Conservation (phyloP, 2,888 invertebrate species). For the Thereva nobilitata region DNA sequence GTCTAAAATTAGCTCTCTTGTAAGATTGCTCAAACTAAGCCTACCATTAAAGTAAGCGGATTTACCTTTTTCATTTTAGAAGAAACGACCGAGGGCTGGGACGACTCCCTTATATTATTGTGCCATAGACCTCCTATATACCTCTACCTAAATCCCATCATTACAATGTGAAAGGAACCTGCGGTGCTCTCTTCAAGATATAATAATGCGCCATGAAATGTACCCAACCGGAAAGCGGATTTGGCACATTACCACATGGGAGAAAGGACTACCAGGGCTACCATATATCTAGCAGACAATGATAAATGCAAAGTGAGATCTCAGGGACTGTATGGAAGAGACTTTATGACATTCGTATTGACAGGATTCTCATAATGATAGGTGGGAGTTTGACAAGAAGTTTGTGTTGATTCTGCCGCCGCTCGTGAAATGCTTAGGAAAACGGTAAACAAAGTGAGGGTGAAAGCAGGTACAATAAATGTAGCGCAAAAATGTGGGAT, state of each 20-base stretch:
- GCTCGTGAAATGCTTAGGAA: too few species aligned
- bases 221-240: constrained; percentile 26
- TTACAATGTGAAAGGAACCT: constrained; percentile 29
- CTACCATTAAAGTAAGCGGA: constrained; percentile 33
- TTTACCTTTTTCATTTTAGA: constrained; percentile 32
- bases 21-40: constrained; percentile 21
- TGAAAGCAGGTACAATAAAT: too few species aligned
- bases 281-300: constrained; percentile 2
- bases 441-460: too few species aligned
- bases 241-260: constrained; percentile 34
- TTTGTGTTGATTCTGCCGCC: too few species aligned
- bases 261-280: constrained; percentile 13
- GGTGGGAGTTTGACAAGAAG: too few species aligned
- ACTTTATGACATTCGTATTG: too few species aligned
- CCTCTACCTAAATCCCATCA: constrained; percentile 21
- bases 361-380: too few species aligned
- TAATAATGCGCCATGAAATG: constrained; percentile 27
- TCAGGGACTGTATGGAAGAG: constrained; percentile 10
- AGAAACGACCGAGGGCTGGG: constrained; percentile 22
- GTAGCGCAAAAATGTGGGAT: too few species aligned
- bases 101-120: constrained; percentile 24
- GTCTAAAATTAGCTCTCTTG: constrained; percentile 23
- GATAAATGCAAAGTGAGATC: constrained; percentile 33
- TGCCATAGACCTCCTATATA: constrained; percentile 5
- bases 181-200: constrained; percentile 24